A percentile compares a stretch with the other conserved stretches of the same genome.
These are phyloP conservation scores for Luehdorfia chinensis DNA, from an alignment of 1,140 invertebrate species.

Conservation along the genomic window DNA sequence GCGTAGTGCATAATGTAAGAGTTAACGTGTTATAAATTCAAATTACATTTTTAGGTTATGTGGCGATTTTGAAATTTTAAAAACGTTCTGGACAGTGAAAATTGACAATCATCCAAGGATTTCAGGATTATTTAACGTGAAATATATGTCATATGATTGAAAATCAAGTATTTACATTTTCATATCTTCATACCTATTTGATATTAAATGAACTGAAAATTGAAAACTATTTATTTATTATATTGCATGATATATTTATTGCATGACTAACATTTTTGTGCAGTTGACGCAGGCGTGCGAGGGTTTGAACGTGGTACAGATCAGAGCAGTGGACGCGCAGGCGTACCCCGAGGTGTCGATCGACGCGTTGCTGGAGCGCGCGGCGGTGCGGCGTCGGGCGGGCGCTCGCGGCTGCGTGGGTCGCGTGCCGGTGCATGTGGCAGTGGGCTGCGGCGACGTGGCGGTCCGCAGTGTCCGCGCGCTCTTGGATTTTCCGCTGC, in stretches of 20 bases:
- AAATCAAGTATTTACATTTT: too few species aligned
- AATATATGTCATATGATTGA: background rate
- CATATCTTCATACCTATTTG: too few species aligned
- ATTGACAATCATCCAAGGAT: background rate
- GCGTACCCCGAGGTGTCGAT: background rate
- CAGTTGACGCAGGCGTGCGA: conserved; percentile 1
- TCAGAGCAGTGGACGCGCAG: background rate
- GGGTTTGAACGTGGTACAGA: background rate
- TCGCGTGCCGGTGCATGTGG: background rate
- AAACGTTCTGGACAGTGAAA: too few species aligned
- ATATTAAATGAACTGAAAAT: too few species aligned
- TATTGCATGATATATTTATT: too few species aligned
- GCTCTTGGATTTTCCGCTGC: background rate
- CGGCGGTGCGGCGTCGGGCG: conserved; percentile 5
- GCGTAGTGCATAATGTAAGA: conserved; percentile 5
- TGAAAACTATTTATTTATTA: too few species aligned
- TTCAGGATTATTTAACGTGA: background rate
- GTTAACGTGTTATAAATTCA: too few species aligned
- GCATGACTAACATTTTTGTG: too few species aligned
- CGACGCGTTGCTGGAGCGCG: conserved; percentile 7
- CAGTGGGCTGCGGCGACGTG: background rate
- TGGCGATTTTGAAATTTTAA: too few species aligned
- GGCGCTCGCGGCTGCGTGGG: background rate
- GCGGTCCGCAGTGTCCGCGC: background rate
- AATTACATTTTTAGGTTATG: too few species aligned